Evolutionary conservation across 2,113 vertebrate genomes (phyloP).

Genomic region (Pardalotus punctatus): DNA sequence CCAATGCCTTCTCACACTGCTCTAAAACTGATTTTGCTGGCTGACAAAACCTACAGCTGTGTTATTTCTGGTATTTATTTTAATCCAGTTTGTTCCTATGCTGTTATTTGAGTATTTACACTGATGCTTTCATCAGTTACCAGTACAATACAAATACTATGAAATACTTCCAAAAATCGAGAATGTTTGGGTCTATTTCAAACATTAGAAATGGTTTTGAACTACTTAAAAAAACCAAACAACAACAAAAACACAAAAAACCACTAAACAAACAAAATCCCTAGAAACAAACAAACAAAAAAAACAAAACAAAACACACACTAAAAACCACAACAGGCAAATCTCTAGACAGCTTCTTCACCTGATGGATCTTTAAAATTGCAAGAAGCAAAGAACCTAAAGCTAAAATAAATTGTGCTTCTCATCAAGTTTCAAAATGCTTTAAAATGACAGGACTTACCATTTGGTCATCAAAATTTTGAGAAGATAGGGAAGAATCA

Average conservation of each 20-base stretch:
- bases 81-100: neutral
- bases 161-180: neutral
- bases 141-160: neutral
- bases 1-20: neutral
- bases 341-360: neutral
- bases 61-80: neutral
- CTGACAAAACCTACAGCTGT: neutral
- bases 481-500: conserved; percentile 64
- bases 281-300: neutral
- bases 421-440: neutral
- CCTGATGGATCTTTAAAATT: neutral
- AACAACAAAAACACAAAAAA: neutral
- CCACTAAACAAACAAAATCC: neutral
- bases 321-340: neutral
- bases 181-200: neutral
- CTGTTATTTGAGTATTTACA: neutral
- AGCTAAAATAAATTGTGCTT: neutral
- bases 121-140: neutral
- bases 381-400: neutral
- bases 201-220: neutral
- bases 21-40: neutral
- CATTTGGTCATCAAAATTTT: conserved; percentile 66
- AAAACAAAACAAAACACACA: too few species aligned
- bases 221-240: neutral
- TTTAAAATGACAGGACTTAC: conserved; percentile 52